Evolutionary conservation across 2,888 invertebrate species (phyloP).

Genomic region (Amiota mariae): DNA sequence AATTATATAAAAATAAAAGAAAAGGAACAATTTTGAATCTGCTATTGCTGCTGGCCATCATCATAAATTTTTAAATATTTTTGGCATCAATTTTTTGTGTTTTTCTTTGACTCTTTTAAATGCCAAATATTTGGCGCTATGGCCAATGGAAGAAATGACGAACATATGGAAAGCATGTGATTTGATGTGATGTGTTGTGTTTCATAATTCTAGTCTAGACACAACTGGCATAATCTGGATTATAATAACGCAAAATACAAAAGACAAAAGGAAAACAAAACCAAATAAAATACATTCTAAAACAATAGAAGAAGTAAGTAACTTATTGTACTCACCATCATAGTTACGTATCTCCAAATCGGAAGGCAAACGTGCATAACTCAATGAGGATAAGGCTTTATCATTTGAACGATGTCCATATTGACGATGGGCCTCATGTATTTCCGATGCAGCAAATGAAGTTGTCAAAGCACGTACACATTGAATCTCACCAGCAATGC

Average conservation of each 20-base stretch:
- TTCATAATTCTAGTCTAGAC: background rate
- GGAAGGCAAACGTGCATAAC: conserved; percentile 74
- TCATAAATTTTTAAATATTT: conserved; percentile 37
- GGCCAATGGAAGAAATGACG: conserved; percentile 15
- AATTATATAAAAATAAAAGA: conserved; percentile 30
- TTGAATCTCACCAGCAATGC: conserved; percentile 79
- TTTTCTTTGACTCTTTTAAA: background rate
- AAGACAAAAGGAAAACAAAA: background rate
- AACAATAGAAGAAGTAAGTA: background rate
- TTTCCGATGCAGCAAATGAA: conserved; percentile 77
- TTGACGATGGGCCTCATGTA: conserved; percentile 71
- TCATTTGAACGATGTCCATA: conserved; percentile 72
- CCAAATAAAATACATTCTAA: background rate
- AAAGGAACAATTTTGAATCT: background rate
- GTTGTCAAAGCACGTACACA: conserved; percentile 84
- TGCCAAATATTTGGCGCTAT: conserved; percentile 34
- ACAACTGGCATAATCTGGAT: conserved; percentile 27
- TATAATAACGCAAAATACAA: background rate
- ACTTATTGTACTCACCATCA: conserved; percentile 79
- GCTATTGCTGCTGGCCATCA: background rate
- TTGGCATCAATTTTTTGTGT: conserved; percentile 18
- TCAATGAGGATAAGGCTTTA: conserved; percentile 63
- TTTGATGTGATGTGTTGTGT: background rate
- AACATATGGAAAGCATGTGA: background rate
- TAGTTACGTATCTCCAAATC: conserved; percentile 88